Evolutionary conservation across 2,113 vertebrate species (phyloP).

Genomic region (Megaceryle torquata): DNA sequence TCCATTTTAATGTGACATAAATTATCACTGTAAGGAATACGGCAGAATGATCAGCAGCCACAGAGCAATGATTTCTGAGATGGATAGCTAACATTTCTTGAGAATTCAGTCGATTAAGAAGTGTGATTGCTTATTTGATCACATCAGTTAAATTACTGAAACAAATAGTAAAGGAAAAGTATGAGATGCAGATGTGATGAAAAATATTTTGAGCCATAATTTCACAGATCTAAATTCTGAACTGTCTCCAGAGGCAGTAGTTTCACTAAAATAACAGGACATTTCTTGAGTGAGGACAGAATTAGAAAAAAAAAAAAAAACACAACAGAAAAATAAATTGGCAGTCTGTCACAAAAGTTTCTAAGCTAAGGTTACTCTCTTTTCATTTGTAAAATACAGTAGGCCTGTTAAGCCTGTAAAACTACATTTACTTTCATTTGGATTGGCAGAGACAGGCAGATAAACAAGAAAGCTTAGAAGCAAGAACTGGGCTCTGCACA

Average conservation of each 20-base stretch:
- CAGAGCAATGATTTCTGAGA: conserved; percentile 10
- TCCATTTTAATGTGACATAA: conserved; percentile 24
- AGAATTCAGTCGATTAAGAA: background rate
- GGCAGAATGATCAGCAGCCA: conserved; percentile 1
- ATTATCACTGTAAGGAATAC: background rate
- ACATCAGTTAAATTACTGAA: conserved; percentile 21
- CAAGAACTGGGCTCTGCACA: background rate
- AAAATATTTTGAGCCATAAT: conserved; percentile 21
- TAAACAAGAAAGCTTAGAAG: background rate
- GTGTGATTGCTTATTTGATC: conserved; percentile 16
- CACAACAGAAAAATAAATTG: background rate
- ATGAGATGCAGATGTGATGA: background rate
- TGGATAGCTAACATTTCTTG: conserved; percentile 2
- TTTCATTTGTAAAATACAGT: background rate
- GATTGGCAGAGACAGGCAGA: background rate
- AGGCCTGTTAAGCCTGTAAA: background rate
- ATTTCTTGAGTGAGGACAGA: background rate
- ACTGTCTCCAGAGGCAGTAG: background rate
- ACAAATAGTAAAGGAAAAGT: background rate
- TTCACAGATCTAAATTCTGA: background rate
- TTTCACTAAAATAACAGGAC: background rate
- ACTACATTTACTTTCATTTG: background rate
- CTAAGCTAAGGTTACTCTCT: background rate
- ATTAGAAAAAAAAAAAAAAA: background rate
- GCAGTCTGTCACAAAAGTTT: background rate